Conservation (phyloP, 2,113 vertebrate genomes). For the Hyaena hyaena region DNA sequence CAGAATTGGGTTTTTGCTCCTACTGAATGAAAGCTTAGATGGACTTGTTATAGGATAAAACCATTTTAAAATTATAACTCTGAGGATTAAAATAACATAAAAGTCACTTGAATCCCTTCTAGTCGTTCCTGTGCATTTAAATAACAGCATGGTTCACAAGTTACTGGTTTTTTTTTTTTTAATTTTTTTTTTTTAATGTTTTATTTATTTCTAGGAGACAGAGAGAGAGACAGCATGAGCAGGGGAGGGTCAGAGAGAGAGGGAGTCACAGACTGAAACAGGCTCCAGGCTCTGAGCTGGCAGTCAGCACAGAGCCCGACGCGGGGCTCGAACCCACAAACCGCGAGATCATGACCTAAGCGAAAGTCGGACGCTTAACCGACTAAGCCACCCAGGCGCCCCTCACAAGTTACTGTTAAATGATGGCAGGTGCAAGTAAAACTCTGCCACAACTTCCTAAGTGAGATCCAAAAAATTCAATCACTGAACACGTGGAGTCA, state of each 20-base stretch:
- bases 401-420: not conserved
- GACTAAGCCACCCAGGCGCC: no score
- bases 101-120: slow-evolving; percentile 23
- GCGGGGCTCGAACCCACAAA: no score
- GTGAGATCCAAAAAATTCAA: not conserved
- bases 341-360: no score
- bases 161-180: no score
- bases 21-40: slow-evolving; percentile 34
- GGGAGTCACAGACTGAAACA: no score
- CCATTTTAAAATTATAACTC: slow-evolving; percentile 49
- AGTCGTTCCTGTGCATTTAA: not conserved
- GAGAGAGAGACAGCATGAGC: no score
- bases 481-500: not conserved
- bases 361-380: no score
- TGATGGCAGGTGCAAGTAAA: not conserved
- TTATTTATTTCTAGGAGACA: no score
- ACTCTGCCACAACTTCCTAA: not conserved
- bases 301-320: no score
- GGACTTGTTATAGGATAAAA: slow-evolving; percentile 22
- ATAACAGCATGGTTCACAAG: not conserved
- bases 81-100: slow-evolving; percentile 57
- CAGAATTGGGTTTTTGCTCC: not conserved
- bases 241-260: no score
- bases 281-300: no score
- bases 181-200: no score